Evolutionary conservation across 2,113 vertebrate species (phyloP), one percentile per base, ranked within the genome.

Genomic region (Nesogale talazaci): DNA sequence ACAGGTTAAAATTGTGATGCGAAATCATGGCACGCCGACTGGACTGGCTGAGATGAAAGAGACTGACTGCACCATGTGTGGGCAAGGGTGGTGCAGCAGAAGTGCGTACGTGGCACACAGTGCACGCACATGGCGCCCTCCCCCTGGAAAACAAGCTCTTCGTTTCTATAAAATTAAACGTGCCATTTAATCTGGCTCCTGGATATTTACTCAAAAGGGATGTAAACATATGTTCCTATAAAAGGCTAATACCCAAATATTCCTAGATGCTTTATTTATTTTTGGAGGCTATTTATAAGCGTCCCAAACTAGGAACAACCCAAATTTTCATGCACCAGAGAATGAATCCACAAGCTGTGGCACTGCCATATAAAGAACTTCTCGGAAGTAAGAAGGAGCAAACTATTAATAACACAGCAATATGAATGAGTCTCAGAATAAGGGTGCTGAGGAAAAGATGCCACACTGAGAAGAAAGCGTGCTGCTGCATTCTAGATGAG

Each of bases 131-230:
- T 70, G 38, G 40, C 27, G n/a, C 1, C 38, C 38, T 56, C 23
- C 25, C 52, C 52, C 34, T 79, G 78, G 52, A 81, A 93, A 81
- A 76, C 15, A 67, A 6, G 57, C 19, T 81, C 36, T 57, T 86
- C 86, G n/a, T 90, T 81, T 72, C 83, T 69, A 14, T 46, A 65
- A 72, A 93, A 20, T 14, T 84, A 76, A 90, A 36, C 12, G 40
- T 20, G 34, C 31, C 17, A 78, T 77, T 52, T 19, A 38, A 83
- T 4, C 27, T 67, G 65, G 65, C 11, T 46, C 4, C 36, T 67
- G 12, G 27, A 10, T 42, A 16, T 83, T 15, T 65, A 83, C 36
- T 16, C 11, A 15, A 42, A 40, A 83, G 61, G 69, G 2, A 52
- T 46, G 40, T 52, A 61, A 52, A 63, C 40, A 67, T 63, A 69